These are phyloP conservation scores for Halichoeres trimaculatus DNA, from an alignment of 2,113 vertebrate genomes.

Conservation along the genomic window DNA sequence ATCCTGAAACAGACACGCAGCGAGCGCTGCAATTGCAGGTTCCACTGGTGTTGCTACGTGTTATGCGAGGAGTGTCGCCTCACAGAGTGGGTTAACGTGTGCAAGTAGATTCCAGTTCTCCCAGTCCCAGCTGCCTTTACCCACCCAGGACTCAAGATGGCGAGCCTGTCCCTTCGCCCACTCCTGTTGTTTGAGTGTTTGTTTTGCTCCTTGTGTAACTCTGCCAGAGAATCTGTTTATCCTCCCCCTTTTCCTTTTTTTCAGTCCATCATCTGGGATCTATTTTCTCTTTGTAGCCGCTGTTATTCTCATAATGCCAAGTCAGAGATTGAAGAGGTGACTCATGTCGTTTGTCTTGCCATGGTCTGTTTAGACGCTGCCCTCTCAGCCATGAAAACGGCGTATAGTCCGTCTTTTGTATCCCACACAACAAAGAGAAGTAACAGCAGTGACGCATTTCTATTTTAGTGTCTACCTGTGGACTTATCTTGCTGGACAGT, in stretches of 20 bases:
- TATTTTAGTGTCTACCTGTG: slow-evolving; percentile 46
- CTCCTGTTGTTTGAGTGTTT: slow-evolving; percentile 56
- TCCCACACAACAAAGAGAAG: slow-evolving; percentile 54
- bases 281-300: slow-evolving; percentile 83
- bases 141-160: slow-evolving; percentile 60
- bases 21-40: slow-evolving; percentile 89
- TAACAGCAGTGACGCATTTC: slow-evolving; percentile 58
- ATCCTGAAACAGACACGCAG: slow-evolving; percentile 88
- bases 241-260: slow-evolving; percentile 39
- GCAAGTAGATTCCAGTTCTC: slow-evolving; percentile 83
- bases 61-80: slow-evolving; percentile 91
- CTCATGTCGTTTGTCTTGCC: slow-evolving; percentile 82
- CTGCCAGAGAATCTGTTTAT: slow-evolving; percentile 75
- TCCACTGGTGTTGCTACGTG: slow-evolving; percentile 95
- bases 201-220: slow-evolving; percentile 73
- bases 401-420: slow-evolving; percentile 59
- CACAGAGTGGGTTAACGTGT: slow-evolving; percentile 92
- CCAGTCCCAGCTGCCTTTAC: slow-evolving; percentile 14
- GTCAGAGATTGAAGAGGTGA: slow-evolving; percentile 83
- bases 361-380: slow-evolving; percentile 75
- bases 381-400: slow-evolving; percentile 75
- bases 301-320: slow-evolving; percentile 86
- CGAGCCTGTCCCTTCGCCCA: slow-evolving; percentile 45
- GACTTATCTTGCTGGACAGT: slow-evolving; percentile 65
- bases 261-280: slow-evolving; percentile 82